phyloP scores from a whole-genome alignment of 2,797 vertebrate genomes.

The Potorous gilbertii region DNA sequence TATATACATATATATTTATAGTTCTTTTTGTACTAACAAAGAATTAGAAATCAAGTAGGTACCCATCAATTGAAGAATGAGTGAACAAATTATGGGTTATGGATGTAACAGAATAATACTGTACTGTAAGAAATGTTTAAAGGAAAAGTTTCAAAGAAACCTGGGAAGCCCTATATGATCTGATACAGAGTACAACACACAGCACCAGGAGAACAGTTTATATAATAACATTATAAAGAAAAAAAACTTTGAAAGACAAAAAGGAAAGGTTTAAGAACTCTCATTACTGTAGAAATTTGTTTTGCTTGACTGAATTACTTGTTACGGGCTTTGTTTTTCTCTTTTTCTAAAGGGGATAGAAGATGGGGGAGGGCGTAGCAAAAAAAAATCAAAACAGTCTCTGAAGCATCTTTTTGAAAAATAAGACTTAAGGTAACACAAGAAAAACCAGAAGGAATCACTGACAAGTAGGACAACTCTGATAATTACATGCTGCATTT shows the following conservation, averaged over 20 bases:
- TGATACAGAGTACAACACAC: neutral
- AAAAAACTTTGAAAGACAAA: neutral
- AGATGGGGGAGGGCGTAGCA: no score
- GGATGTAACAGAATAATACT: neutral
- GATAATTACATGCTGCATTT: neutral
- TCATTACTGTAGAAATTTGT: no score
- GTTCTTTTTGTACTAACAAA: neutral
- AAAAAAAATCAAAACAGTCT: no score
- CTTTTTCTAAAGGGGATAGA: no score
- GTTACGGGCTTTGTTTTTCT: no score
- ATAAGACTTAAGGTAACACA: neutral
- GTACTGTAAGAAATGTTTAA: neutral
- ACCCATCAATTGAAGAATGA: neutral
- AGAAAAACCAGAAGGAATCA: neutral
- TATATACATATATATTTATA: neutral
- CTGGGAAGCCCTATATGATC: neutral
- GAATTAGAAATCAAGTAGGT: neutral
- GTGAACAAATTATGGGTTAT: neutral
- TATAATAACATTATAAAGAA: neutral
- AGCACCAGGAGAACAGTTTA: neutral
- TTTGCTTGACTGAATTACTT: no score
- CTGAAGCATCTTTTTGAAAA: neutral
- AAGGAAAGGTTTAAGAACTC: neutral
- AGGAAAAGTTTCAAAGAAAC: neutral
- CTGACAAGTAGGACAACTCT: neutral